Evolutionary conservation across 2,113 vertebrate genomes (phyloP), one percentile per base, ranked within the genome.

Genomic region (Perca schrenkii): DNA sequence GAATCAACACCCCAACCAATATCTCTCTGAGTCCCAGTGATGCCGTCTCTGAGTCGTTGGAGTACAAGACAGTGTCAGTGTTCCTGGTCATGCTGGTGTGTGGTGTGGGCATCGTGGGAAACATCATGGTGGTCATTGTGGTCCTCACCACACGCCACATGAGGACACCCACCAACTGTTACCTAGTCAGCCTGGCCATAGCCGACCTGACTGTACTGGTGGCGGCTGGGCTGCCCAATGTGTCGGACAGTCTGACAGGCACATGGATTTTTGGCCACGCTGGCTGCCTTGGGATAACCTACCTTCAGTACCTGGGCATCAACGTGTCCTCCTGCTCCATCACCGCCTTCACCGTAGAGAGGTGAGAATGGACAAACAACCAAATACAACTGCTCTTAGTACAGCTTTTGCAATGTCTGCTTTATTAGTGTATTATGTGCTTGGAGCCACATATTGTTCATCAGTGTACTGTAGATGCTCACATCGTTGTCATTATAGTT

Each of bases 221-320:
- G 79, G 96, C 96, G 0, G 93, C 95, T 0, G 96, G 96, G 19
- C 88, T 97, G 74, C 95, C 96, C 68, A 96, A 95, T 14, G 80
- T 97, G 49, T 94, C 95, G 0, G 93, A 96, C 70, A 97, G 96
- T 82, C 82, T 96, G 92, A 93, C 91, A 0, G 96, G 95, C 8
- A 93, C 92, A 0, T 96, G 96, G 96, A 82, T 96, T 25, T 96
- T 94, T 0, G 96, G 96, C 3, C 93, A 96, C 0, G 90, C 90
- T 0, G 91, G 96, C 28, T 96, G 95, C 64, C 87, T 96, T 60
- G 95, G 92, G 12, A 96, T 97, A 88, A 96, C 96, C 84, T 96
- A 96, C 92, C 93, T 97, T 22, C 95, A 96, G 91, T 96, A 96
- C 80, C 92, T 97, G 90, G 97, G 96, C 72, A 97, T 97, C 84